Conservation (phyloP, 2,888 invertebrate genomes). For the Pegoplata infirma region DNA sequence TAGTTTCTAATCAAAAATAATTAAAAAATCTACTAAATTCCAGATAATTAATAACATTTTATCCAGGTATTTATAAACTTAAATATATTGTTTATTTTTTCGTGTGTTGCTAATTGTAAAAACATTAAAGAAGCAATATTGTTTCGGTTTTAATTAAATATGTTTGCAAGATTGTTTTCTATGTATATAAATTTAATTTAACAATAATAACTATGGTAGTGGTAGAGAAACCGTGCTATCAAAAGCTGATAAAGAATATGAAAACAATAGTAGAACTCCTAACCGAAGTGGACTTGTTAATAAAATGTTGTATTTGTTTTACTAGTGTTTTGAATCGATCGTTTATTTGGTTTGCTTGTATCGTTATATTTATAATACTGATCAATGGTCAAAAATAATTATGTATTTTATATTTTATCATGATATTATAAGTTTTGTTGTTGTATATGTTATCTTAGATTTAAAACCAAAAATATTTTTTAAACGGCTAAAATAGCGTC, state of each 20-base stretch:
- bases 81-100: not conserved
- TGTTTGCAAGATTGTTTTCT: not conserved
- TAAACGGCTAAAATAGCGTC: no score
- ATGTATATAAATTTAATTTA: not conserved
- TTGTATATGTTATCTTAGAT: not conserved
- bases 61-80: no score
- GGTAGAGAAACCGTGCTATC: slow-evolving; percentile 12
- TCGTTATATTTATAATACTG: slow-evolving; percentile 37
- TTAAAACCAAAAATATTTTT: not conserved
- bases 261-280: slow-evolving; percentile 9
- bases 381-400: slow-evolving; percentile 52
- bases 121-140: not conserved
- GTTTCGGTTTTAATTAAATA: not conserved
- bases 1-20: no score
- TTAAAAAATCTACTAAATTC: no score
- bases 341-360: not conserved
- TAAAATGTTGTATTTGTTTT: slow-evolving; percentile 1
- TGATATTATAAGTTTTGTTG: not conserved
- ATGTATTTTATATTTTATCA: slow-evolving; percentile 18
- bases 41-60: no score
- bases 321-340: not conserved
- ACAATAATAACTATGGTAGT: not conserved
- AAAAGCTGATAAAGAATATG: slow-evolving; percentile 19
- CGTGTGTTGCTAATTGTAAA: not conserved
- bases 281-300: not conserved